phyloP scores from a whole-genome alignment of 2,797 vertebrate genomes.

The Crenuchus spilurus region DNA sequence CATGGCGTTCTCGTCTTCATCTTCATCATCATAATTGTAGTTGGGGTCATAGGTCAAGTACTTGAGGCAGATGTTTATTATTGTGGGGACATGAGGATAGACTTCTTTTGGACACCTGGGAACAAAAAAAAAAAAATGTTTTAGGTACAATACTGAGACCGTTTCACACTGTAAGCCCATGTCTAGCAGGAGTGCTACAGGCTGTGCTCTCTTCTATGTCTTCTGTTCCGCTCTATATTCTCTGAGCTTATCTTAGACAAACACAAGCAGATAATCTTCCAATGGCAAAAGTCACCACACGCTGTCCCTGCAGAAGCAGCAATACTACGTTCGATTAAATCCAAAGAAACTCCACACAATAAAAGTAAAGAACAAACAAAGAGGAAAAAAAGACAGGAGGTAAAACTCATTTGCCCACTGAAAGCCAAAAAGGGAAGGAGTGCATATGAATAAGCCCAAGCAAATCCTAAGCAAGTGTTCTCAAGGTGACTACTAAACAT shows the following conservation, averaged over 20 bases:
- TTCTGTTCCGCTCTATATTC: neutral
- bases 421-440: constrained; percentile 1
- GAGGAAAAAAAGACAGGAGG: neutral
- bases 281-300: neutral
- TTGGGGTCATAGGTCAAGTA: constrained; percentile 99
- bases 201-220: neutral
- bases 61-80: constrained; percentile 98
- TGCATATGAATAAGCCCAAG: constrained; percentile 10
- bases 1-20: constrained; percentile 98
- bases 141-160: neutral
- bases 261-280: constrained; percentile 36
- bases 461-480: neutral
- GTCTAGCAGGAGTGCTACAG: neutral
- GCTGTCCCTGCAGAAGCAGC: neutral
- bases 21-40: constrained; percentile 99
- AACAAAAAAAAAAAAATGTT: neutral
- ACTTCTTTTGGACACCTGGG: constrained; percentile 95
- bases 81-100: constrained; percentile 95
- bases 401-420: neutral
- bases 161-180: neutral
- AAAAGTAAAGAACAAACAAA: constrained; percentile 2
- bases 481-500: constrained; percentile 7
- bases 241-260: constrained; percentile 29
- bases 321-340: constrained; percentile 17
- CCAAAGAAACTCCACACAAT: constrained; percentile 4